These are phyloP conservation scores for Andricus quercusramuli DNA, from an alignment of 2,888 invertebrate species.

Conservation along the genomic window DNA sequence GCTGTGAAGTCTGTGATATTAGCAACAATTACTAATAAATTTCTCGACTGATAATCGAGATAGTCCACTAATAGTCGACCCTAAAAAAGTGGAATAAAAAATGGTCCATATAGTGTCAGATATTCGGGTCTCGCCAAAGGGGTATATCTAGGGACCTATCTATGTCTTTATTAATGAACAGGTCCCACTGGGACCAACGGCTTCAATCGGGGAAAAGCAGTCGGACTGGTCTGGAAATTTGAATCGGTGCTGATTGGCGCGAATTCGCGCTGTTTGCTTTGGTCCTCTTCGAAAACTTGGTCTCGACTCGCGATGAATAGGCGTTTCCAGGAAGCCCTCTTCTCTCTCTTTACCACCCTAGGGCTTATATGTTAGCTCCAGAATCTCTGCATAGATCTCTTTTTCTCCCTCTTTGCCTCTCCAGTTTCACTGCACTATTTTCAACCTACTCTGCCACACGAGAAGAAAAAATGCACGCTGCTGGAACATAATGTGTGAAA, in stretches of 20 bases:
- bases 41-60: too few species aligned
- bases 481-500: slow-evolving; percentile 55
- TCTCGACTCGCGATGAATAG: slow-evolving; percentile 69
- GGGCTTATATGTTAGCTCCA: background rate
- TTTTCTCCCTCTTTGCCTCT: slow-evolving; percentile 20
- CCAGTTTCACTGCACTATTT: slow-evolving; percentile 18
- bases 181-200: slow-evolving; percentile 17
- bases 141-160: slow-evolving; percentile 56
- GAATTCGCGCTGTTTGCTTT: slow-evolving; percentile 68
- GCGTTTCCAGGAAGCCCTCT: slow-evolving; percentile 68
- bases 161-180: slow-evolving; percentile 73
- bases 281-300: slow-evolving; percentile 61
- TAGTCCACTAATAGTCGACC: too few species aligned
- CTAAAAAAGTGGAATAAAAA: background rate
- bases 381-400: slow-evolving; percentile 12
- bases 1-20: too few species aligned
- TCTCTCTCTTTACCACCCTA: background rate
- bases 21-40: too few species aligned
- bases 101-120: background rate
- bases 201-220: slow-evolving; percentile 30
- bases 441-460: slow-evolving; percentile 1
- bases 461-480: slow-evolving; percentile 4
- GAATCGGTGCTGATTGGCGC: slow-evolving; percentile 63
- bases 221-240: slow-evolving; percentile 56
- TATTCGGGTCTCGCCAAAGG: slow-evolving; percentile 20